Conservation (phyloP, 2,113 vertebrate species). For the Ailurus styani region DNA sequence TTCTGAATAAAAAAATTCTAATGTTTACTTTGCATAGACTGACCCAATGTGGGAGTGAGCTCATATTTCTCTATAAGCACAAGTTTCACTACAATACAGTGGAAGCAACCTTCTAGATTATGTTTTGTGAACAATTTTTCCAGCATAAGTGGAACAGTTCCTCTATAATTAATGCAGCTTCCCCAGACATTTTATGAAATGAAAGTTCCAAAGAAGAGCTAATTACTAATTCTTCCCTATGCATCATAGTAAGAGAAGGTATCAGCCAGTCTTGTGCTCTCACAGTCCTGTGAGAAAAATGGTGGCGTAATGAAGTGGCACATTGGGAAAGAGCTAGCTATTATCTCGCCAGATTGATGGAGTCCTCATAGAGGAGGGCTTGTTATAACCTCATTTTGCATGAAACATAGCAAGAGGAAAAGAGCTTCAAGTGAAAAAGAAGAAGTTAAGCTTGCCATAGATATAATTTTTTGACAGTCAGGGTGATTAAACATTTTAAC, state of each 20-base stretch:
- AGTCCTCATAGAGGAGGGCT: background rate
- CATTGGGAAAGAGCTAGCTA: background rate
- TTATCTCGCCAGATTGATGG: background rate
- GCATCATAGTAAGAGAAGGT: background rate
- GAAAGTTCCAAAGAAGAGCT: conserved; percentile 32
- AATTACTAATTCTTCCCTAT: conserved; percentile 27
- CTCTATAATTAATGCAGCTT: conserved; percentile 52
- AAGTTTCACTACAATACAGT: background rate
- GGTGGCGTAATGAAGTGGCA: background rate
- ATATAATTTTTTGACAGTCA: conserved; percentile 47
- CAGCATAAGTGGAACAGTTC: conserved; percentile 33
- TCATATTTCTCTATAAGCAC: conserved; percentile 1
- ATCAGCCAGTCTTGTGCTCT: background rate
- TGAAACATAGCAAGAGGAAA: background rate
- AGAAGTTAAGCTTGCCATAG: conserved; percentile 2
- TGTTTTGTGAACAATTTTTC: background rate
- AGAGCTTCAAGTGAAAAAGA: conserved; percentile 36
- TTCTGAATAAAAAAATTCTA: background rate
- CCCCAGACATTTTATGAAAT: conserved; percentile 41
- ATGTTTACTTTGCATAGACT: background rate
- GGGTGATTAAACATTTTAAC: conserved; percentile 56
- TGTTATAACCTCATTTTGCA: background rate
- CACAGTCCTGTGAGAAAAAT: background rate
- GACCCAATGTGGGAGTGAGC: background rate
- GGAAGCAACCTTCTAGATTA: background rate